Percentiles rank a stretch among this genome's conserved stretches.
phyloP scores from a whole-genome alignment of 2,797 vertebrate genomes.

The Loriculus beryllinus region DNA sequence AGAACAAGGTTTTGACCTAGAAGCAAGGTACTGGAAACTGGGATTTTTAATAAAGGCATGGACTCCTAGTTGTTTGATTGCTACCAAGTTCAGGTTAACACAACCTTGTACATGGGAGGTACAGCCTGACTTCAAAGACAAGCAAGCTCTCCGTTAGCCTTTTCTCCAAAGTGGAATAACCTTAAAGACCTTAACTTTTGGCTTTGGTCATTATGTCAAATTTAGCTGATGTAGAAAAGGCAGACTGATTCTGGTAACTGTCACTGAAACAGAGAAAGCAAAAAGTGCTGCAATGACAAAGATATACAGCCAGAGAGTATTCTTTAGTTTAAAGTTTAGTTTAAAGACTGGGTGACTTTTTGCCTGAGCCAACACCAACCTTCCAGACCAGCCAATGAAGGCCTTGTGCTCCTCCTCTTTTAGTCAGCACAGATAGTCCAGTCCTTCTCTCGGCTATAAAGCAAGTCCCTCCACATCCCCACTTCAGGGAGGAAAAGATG shows the following conservation, averaged over 20 bases:
- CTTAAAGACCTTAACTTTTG: neutral
- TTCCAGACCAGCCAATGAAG: neutral
- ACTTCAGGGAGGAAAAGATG: accelerated
- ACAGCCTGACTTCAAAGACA: neutral
- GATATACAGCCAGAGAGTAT: accelerated
- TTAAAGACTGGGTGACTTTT: neutral
- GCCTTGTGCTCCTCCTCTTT: neutral
- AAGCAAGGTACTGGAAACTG: neutral
- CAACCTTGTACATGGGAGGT: neutral
- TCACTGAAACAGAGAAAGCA: neutral
- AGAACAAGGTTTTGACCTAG: neutral
- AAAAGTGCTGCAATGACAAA: neutral
- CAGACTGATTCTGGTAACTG: neutral
- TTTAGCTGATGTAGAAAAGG: neutral
- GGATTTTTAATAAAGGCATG: neutral
- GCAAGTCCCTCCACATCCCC: neutral
- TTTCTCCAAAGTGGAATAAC: neutral
- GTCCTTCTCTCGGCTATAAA: neutral
- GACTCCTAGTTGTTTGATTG: neutral
- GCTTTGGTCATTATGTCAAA: neutral
- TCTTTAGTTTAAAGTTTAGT: neutral
- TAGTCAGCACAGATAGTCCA: neutral
- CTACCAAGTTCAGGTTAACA: neutral
- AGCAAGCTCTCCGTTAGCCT: neutral
- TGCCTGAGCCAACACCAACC: accelerated